These are phyloP conservation scores for Trichonephila clavipes DNA, from an alignment of 1,140 invertebrate species.

Conservation along the genomic window DNA sequence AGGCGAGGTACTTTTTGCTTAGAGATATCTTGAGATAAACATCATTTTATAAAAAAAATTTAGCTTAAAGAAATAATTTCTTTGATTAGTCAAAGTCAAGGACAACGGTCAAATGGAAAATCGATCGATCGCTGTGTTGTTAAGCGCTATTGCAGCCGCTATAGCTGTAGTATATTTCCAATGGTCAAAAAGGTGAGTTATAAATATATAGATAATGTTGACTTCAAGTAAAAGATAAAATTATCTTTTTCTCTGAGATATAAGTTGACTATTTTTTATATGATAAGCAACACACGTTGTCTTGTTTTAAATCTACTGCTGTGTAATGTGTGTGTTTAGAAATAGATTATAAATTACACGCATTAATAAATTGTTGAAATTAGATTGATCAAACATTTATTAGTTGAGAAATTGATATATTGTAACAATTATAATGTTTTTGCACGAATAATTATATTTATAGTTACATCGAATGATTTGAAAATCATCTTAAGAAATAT, in stretches of 20 bases:
- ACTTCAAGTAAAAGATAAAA: neutral
- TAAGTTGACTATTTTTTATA: neutral
- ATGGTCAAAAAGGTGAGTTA: conserved; percentile 61
- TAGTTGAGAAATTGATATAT: too few species aligned
- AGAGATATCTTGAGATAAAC: neutral
- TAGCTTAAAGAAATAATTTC: neutral
- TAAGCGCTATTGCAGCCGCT: conserved; percentile 56
- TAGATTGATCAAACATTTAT: too few species aligned
- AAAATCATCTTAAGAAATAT: too few species aligned
- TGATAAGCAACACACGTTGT: neutral
- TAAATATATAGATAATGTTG: neutral
- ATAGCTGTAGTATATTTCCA: conserved; percentile 62
- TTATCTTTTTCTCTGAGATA: neutral
- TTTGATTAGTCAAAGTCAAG: conserved; percentile 21
- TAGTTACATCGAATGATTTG: too few species aligned
- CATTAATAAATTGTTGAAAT: too few species aligned
- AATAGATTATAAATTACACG: too few species aligned
- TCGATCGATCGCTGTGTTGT: conserved; percentile 59
- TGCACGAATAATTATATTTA: too few species aligned
- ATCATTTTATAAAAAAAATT: neutral
- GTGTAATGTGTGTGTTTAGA: too few species aligned
- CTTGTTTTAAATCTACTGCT: too few species aligned
- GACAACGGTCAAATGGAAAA: conserved; percentile 46
- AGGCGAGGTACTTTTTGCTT: neutral
- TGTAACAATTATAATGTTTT: too few species aligned